Conservation (phyloP, 2,113 vertebrate species). For the Lucifuga dentata region DNA sequence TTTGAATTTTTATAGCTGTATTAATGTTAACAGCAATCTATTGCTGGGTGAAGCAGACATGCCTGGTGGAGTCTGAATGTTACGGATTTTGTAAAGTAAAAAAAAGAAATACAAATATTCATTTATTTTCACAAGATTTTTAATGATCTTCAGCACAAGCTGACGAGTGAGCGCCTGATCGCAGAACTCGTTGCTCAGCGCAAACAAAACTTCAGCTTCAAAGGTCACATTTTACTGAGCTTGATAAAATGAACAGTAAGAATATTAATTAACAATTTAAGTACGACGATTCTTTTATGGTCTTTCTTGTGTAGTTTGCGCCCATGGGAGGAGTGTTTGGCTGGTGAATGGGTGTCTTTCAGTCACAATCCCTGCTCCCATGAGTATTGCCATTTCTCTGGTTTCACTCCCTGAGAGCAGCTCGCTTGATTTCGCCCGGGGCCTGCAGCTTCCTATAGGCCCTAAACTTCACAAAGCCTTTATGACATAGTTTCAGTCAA, state of each 20-base stretch:
- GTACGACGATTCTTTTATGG: slow-evolving; percentile 32
- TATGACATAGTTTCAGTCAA: slow-evolving; percentile 62
- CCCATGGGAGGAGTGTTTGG: slow-evolving; percentile 46
- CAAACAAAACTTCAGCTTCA: not conserved
- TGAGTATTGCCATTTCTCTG: slow-evolving; percentile 72
- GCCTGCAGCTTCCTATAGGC: slow-evolving; percentile 53
- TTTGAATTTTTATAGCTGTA: too few relatives aligned
- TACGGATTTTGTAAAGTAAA: too few relatives aligned
- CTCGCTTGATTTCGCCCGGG: slow-evolving; percentile 41
- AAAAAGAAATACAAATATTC: too few relatives aligned
- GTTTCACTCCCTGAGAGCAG: slow-evolving; percentile 66
- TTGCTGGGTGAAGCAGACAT: too few relatives aligned
- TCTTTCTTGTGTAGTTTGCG: slow-evolving; percentile 22
- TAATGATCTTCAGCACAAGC: too few relatives aligned
- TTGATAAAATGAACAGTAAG: slow-evolving; percentile 9
- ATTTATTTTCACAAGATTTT: too few relatives aligned
- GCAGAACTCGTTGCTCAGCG: too few relatives aligned
- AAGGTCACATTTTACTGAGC: slow-evolving; percentile 13
- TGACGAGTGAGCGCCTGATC: too few relatives aligned
- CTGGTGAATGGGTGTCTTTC: slow-evolving; percentile 68
- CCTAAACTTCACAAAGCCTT: slow-evolving; percentile 63
- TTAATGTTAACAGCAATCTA: too few relatives aligned
- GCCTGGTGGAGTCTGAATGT: too few relatives aligned
- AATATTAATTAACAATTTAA: slow-evolving; percentile 31
- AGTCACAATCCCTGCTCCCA: slow-evolving; percentile 55